Conservation (phyloP, 2,113 vertebrate genomes). For the Sylvietta virens region DNA sequence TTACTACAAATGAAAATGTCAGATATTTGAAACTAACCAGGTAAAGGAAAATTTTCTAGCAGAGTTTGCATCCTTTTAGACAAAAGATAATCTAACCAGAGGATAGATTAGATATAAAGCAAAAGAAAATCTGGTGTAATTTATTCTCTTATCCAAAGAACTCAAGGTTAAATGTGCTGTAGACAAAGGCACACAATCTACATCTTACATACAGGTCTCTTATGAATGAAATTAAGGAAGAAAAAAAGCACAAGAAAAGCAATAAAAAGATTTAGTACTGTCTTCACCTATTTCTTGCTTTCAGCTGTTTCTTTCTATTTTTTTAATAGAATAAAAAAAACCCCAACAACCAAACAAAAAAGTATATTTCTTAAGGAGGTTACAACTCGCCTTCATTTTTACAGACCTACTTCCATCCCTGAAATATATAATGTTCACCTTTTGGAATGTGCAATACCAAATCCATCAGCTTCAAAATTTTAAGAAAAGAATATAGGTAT, state of each 20-base stretch:
- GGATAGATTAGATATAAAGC: neutral
- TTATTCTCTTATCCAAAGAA: neutral
- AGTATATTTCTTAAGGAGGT: neutral
- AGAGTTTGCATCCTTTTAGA: neutral
- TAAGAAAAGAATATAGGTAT: neutral
- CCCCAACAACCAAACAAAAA: accelerated
- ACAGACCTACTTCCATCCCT: neutral
- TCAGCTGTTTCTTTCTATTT: neutral
- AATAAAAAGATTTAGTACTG: neutral
- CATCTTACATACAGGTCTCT: neutral
- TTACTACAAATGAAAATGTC: neutral
- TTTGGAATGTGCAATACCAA: neutral
- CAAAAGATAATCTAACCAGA: neutral
- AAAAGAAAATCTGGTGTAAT: neutral
- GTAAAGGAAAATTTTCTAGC: neutral
- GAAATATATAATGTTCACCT: neutral
- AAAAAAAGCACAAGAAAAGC: neutral
- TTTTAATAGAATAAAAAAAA: neutral
- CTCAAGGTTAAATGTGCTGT: neutral
- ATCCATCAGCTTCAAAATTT: neutral
- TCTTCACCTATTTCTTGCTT: neutral
- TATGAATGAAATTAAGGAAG: neutral
- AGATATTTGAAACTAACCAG: neutral
- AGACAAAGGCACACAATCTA: neutral
- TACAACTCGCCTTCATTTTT: neutral